Percentiles rank a stretch among this genome's conserved stretches.
These are phyloP conservation scores for Ceraclea dissimilis DNA, from an alignment of 2,888 invertebrate genomes.

Conservation along the genomic window DNA sequence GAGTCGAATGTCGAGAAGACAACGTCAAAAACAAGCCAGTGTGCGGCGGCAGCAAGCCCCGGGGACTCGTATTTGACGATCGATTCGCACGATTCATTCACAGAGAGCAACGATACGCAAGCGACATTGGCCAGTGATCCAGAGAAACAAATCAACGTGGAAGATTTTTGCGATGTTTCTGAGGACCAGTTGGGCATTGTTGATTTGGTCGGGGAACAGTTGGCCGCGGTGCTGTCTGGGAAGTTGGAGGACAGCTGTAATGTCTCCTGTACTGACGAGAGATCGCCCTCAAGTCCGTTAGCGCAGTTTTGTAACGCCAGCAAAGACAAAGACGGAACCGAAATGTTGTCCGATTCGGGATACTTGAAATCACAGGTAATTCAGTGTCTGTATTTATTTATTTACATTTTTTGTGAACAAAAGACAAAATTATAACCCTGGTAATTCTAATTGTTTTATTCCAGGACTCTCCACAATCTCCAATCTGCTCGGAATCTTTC, in stretches of 20 bases:
- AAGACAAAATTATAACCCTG: no score
- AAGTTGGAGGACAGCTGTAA: not conserved
- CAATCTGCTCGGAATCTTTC: conserved; percentile 19
- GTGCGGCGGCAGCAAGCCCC: not conserved
- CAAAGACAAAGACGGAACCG: conserved; percentile 10
- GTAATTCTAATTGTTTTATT: not conserved
- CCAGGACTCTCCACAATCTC: conserved; percentile 22
- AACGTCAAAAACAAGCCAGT: no score
- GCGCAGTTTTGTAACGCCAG: conserved; percentile 13
- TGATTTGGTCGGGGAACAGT: not conserved
- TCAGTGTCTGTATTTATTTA: not conserved
- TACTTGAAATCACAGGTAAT: conserved; percentile 20
- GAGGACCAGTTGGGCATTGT: no score
- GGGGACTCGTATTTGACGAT: not conserved
- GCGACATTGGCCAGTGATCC: no score
- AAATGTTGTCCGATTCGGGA: conserved; percentile 19
- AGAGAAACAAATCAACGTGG: no score
- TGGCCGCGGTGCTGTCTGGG: not conserved
- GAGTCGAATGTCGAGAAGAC: no score
- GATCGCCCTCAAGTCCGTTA: conserved; percentile 15
- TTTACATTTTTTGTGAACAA: no score
- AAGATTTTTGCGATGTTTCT: no score
- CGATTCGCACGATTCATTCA: not conserved
- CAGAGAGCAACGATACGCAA: no score
- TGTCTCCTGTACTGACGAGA: conserved; percentile 3